These are phyloP conservation scores for Drosophila athabasca DNA, from an alignment of 1,140 invertebrate genomes.

Conservation along the genomic window DNA sequence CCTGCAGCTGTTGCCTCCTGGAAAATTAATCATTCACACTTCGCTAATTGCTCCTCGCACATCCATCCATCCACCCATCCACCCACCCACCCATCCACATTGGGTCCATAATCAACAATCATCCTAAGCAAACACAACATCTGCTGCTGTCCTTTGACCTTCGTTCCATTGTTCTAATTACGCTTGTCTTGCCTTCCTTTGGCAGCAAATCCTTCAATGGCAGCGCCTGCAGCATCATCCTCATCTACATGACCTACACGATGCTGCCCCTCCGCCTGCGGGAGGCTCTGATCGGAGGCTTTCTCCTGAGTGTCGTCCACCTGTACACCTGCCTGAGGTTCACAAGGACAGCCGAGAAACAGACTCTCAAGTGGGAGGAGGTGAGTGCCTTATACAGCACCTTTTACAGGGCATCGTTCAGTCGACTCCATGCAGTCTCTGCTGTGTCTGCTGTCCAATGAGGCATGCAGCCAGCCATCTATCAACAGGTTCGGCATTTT, in stretches of 20 bases:
- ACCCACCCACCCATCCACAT: neutral
- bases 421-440: neutral
- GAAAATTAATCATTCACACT: slow-evolving; percentile 63
- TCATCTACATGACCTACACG: slow-evolving; percentile 94
- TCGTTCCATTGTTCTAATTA: slow-evolving; percentile 21
- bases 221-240: slow-evolving; percentile 85
- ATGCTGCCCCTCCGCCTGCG: slow-evolving; percentile 92
- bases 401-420: slow-evolving; percentile 9
- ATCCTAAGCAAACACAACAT: slow-evolving; percentile 26
- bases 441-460: slow-evolving; percentile 20
- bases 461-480: slow-evolving; percentile 19
- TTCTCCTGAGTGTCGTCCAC: slow-evolving; percentile 88
- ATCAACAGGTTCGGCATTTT: slow-evolving; percentile 48
- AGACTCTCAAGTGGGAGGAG: slow-evolving; percentile 64
- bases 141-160: slow-evolving; percentile 14
- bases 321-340: slow-evolving; percentile 84
- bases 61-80: slow-evolving; percentile 15
- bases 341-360: slow-evolving; percentile 3
- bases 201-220: slow-evolving; percentile 82
- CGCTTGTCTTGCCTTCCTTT: slow-evolving; percentile 10
- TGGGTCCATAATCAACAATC: slow-evolving; percentile 5
- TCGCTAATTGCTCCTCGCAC: slow-evolving; percentile 62
- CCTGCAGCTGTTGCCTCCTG: slow-evolving; percentile 40
- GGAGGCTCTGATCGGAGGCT: slow-evolving; percentile 90
- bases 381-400: slow-evolving; percentile 53